phyloP scores from a whole-genome alignment of 2,888 invertebrate genomes.

The Meiosimyza platycephala region DNA sequence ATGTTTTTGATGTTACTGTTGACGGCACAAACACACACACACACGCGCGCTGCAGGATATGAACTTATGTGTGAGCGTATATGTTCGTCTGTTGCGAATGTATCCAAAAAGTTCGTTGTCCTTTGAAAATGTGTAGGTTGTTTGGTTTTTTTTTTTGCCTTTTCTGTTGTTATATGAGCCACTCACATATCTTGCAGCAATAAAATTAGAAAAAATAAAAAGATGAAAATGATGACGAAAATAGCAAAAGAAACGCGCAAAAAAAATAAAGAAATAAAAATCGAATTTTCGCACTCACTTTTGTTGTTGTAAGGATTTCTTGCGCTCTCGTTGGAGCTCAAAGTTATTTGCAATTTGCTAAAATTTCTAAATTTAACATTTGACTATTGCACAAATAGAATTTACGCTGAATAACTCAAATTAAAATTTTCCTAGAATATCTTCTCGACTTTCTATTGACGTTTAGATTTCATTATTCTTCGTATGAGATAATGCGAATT shows the following conservation, averaged over 20 bases:
- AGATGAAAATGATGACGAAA: constrained; percentile 12
- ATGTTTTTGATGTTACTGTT: constrained; percentile 26
- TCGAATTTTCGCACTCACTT: background rate
- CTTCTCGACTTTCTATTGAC: no score
- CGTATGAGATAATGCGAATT: no score
- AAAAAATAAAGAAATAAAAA: constrained; percentile 16
- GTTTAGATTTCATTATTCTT: no score
- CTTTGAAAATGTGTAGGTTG: constrained; percentile 18
- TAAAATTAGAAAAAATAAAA: constrained; percentile 41
- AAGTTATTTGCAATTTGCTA: no score
- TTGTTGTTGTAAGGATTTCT: background rate
- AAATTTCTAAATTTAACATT: no score
- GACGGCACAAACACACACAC: background rate
- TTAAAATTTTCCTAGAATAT: no score
- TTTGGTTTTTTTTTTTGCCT: background rate
- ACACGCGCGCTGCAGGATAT: constrained; percentile 17
- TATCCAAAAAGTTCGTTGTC: constrained; percentile 39
- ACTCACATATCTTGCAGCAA: constrained; percentile 42
- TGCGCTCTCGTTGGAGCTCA: background rate
- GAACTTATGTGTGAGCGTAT: constrained; percentile 27
- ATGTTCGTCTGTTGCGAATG: constrained; percentile 13
- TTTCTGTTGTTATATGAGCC: background rate
- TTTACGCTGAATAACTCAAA: no score
- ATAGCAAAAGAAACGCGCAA: constrained; percentile 3
- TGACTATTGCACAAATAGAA: no score